Evolutionary conservation across 2,797 vertebrate species (phyloP).

Genomic region (Cuniculus paca): DNA sequence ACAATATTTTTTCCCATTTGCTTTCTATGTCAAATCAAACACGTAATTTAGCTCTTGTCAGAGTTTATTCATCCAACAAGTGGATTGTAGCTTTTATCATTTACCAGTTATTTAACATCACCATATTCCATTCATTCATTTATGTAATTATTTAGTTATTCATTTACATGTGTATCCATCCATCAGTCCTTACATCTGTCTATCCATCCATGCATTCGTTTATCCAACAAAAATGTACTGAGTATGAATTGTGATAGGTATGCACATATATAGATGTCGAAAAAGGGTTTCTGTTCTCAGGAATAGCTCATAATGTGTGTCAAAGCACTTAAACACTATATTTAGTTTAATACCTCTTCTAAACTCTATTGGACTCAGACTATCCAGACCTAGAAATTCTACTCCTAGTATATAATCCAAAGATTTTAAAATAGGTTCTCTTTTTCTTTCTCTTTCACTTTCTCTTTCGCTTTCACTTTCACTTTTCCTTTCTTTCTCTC

Average conservation of each 20-base stretch:
- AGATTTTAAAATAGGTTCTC: too few species aligned
- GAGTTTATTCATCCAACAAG: conserved; percentile 57
- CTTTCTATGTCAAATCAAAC: conserved; percentile 29
- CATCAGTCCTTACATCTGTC: not conserved
- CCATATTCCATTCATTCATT: not conserved
- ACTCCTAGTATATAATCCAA: not conserved
- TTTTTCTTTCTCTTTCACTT: too few species aligned
- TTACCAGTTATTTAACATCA: conserved; percentile 1
- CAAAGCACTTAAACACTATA: not conserved
- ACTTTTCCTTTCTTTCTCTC: too few species aligned
- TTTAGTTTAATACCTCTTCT: not conserved
- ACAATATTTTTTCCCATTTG: conserved; percentile 5
- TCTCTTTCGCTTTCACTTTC: too few species aligned
- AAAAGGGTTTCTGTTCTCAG: not conserved
- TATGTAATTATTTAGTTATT: not conserved
- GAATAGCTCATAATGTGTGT: not conserved
- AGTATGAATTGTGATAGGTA: not conserved
- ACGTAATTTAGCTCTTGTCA: conserved; percentile 34
- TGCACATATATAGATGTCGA: not conserved
- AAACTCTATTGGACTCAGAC: not conserved
- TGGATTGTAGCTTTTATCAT: not conserved
- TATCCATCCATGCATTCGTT: not conserved
- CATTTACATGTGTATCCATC: not conserved
- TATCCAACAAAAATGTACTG: not conserved
- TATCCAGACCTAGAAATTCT: not conserved